Conservation (phyloP, 2,113 vertebrate genomes). For the Melanotaenia duboulayi region DNA sequence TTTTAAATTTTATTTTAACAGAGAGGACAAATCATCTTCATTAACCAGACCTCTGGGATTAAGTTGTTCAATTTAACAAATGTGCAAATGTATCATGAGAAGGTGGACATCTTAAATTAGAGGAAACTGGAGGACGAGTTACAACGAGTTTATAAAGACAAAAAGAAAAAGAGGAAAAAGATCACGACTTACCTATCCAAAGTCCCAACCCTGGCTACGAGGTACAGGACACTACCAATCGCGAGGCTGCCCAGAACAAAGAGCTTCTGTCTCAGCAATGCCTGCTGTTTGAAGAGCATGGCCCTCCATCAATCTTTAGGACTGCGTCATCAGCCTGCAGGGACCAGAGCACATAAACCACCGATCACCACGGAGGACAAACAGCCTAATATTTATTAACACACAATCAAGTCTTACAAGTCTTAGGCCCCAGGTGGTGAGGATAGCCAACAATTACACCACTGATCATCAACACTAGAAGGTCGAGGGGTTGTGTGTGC, state of each 20-base stretch:
- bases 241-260: constrained; percentile 94
- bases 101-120: too few species aligned
- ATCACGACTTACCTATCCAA: constrained; percentile 91
- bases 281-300: constrained; percentile 99
- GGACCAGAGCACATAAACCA: constrained; percentile 75
- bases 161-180: not conserved
- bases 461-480: too few species aligned
- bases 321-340: constrained; percentile 89
- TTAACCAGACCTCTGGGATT: too few species aligned
- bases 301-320: constrained; percentile 99
- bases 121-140: too few species aligned
- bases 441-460: too few species aligned
- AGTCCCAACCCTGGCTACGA: constrained; percentile 95
- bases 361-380: constrained; percentile 67
- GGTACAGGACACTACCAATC: constrained; percentile 94
- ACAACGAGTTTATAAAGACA: too few species aligned
- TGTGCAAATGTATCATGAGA: too few species aligned
- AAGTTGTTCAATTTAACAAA: too few species aligned
- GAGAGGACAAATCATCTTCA: too few species aligned
- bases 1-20: too few species aligned
- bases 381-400: constrained; percentile 69
- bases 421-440: too few species aligned
- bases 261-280: constrained; percentile 97
- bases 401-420: constrained; percentile 71
- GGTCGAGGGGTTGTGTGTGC: too few species aligned